Conservation (phyloP, 2,888 invertebrate genomes). For the Drosophila lacicola region DNA sequence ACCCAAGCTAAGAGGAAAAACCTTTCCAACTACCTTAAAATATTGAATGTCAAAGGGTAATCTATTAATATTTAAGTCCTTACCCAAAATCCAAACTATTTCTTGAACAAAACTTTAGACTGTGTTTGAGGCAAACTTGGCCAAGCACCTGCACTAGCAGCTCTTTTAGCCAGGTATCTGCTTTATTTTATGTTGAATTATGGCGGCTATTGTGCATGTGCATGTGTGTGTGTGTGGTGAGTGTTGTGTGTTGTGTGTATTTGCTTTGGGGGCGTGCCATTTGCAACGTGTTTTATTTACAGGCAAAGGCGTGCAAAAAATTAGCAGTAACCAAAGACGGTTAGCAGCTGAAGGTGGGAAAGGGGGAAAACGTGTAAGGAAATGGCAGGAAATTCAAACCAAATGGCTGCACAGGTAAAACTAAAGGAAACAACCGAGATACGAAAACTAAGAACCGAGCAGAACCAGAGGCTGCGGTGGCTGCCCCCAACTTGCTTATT, state of each 20-base stretch:
- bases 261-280: constrained; percentile 59
- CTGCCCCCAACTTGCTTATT: constrained; percentile 68
- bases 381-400: constrained; percentile 41
- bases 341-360: constrained; percentile 1
- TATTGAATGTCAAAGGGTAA: neutral
- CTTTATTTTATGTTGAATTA: constrained; percentile 75
- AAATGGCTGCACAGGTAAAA: constrained; percentile 70
- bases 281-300: constrained; percentile 75
- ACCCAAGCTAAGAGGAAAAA: too few relatives aligned
- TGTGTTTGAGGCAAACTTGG: constrained; percentile 13
- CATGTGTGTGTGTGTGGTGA: constrained; percentile 26
- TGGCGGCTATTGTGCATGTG: constrained; percentile 62
- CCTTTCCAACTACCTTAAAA: neutral
- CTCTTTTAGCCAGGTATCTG: constrained; percentile 50
- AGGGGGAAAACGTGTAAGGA: neutral
- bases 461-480: constrained; percentile 42
- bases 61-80: constrained; percentile 3
- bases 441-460: constrained; percentile 20
- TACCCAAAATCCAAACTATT: constrained; percentile 9
- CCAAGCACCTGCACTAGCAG: constrained; percentile 33
- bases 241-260: constrained; percentile 32
- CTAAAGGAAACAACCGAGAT: constrained; percentile 42
- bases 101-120: constrained; percentile 21
- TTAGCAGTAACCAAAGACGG: constrained; percentile 47
- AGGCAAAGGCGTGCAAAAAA: constrained; percentile 68